Base-by-base conservation (phyloP, 2,797 vertebrate species). In the Cynodonichthys magdalenae region DNA sequence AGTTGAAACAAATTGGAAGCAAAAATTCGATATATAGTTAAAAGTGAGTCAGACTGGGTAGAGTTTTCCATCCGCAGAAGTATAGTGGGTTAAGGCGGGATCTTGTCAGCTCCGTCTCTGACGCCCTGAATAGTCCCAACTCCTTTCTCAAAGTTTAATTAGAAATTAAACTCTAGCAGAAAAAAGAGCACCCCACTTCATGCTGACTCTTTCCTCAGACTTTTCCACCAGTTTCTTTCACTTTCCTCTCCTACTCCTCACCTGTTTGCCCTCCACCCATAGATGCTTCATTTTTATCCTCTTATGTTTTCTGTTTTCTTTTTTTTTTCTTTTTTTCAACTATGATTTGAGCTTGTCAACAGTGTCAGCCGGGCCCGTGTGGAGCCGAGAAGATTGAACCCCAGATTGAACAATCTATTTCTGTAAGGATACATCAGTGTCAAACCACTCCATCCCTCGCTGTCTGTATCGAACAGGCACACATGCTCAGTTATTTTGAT, bases 341-440 rank as follows among this genome's bases (percentile, higher is more conserved):
- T 20, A 39, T 14, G 36, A 39, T 84, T 86, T 86, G 84, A 81
- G 77, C 86, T 84, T 88, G 89, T 89, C 87, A 87, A 83, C 83
- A 84, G 69, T 82, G 79, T 84, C 84, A 81, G 82, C 73, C 48
- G 6, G 71, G 84, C 77, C 69, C 77, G 77, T 60, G 74, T 65
- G 72, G 79, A 82, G 85, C 71, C 20, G 60, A 80, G 74, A 80
- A 88, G 82, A 90, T 91, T 91, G 87, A 86, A 83, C 82, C 77
- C 57, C 79, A 87, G 85, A 90, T 88, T 91, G 90, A 88, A 90
- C 90, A 91, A 89, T 88, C 83, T 90, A 90, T 91, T 90, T 89
- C 82, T 88, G 87, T 87, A 79, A 86, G 72, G 86, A 90, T 86
- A 89, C 79, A 89, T 89, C 88, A 89, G 87, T 88, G 90, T 89